phyloP scores from a whole-genome alignment of 2,888 invertebrate species.

The Diarsia rubi region DNA sequence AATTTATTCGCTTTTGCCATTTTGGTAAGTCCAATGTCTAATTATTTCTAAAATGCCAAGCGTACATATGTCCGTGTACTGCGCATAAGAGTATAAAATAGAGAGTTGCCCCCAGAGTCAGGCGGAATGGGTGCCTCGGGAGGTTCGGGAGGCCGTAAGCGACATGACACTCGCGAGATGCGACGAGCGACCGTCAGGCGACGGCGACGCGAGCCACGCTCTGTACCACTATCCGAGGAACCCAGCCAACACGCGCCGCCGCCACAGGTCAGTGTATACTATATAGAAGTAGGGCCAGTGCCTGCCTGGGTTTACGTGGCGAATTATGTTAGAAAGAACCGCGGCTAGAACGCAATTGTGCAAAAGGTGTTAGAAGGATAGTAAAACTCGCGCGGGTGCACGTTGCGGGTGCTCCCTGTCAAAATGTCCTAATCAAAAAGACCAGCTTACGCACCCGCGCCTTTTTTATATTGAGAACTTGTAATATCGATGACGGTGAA shows the following conservation, averaged over 20 bases:
- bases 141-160: slow-evolving; percentile 71
- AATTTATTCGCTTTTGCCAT: background rate
- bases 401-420: background rate
- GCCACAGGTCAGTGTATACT: slow-evolving; percentile 70
- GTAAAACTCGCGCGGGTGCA: background rate
- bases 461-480: background rate
- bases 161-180: slow-evolving; percentile 70
- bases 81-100: slow-evolving; percentile 32
- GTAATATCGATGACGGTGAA: background rate
- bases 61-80: background rate
- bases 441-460: background rate
- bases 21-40: background rate
- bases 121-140: slow-evolving; percentile 60
- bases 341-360: no score
- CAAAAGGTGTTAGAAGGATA: no score
- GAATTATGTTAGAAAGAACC: no score
- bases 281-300: no score
- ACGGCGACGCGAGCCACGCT: slow-evolving; percentile 80
- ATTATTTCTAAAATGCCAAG: background rate
- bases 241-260: slow-evolving; percentile 79
- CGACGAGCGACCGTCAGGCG: slow-evolving; percentile 74
- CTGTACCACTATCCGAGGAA: slow-evolving; percentile 83
- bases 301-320: no score
- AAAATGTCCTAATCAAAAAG: background rate
- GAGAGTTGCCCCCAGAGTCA: slow-evolving; percentile 57